phyloP scores from a whole-genome alignment of 2,113 vertebrate genomes.

The Athene cunicularia region DNA sequence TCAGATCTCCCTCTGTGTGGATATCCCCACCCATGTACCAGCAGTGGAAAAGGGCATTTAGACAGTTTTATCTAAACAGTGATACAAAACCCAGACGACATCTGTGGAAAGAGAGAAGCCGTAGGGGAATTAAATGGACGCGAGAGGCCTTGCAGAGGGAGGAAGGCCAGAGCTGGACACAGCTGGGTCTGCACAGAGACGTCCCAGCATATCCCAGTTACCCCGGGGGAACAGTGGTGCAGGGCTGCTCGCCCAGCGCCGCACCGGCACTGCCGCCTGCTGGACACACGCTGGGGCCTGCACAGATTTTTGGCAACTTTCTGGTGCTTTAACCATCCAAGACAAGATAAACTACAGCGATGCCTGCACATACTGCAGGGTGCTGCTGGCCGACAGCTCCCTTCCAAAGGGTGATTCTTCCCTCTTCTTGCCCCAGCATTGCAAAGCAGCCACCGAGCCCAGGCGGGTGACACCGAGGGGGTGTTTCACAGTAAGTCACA shows the following conservation, averaged over 20 bases:
- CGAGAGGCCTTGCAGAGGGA: background rate
- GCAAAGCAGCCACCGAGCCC: background rate
- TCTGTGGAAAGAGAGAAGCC: background rate
- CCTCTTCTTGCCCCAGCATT: background rate
- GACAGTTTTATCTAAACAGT: background rate
- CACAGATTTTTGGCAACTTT: background rate
- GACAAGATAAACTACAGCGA: background rate
- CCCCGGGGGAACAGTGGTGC: background rate
- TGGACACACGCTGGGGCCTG: background rate
- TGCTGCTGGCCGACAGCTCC: background rate
- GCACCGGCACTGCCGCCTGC: constrained; percentile 24
- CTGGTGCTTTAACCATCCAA: rapidly evolving
- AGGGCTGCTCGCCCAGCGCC: rapidly evolving
- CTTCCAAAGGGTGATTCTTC: background rate
- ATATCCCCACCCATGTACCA: background rate
- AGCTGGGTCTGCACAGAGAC: background rate
- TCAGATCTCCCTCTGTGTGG: background rate
- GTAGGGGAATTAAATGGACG: rapidly evolving
- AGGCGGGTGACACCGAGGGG: rapidly evolving
- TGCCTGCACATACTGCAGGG: background rate
- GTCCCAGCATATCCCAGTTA: background rate
- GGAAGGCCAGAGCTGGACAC: background rate
- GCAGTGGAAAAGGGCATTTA: background rate
- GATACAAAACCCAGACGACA: background rate
- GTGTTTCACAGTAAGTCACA: background rate